These are phyloP conservation scores for Malurus elegans DNA, from an alignment of 2,113 vertebrate species.

Conservation along the genomic window DNA sequence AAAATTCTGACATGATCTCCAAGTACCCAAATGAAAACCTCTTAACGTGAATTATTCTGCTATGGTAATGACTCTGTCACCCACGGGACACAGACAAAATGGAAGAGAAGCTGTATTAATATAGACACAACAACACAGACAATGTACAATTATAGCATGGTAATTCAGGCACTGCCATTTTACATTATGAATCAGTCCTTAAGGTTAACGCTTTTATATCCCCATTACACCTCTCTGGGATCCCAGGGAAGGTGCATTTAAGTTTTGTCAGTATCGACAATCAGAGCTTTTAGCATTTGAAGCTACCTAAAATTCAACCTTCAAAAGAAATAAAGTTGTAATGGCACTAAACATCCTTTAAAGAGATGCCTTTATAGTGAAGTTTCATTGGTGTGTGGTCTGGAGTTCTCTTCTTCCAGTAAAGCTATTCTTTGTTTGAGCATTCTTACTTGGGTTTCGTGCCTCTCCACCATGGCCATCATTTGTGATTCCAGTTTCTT, in stretches of 20 bases:
- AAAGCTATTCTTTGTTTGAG: slow-evolving; percentile 87
- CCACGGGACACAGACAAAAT: background rate
- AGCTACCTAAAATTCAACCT: background rate
- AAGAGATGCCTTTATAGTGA: slow-evolving; percentile 75
- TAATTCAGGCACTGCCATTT: slow-evolving; percentile 60
- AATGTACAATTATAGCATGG: background rate
- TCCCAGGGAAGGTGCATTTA: background rate
- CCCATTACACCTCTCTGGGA: slow-evolving; percentile 25
- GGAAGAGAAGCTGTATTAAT: background rate
- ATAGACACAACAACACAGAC: slow-evolving; percentile 23
- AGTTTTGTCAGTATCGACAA: background rate
- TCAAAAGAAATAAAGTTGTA: background rate
- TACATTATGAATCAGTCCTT: slow-evolving; percentile 27
- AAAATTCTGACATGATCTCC: background rate
- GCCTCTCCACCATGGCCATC: slow-evolving; percentile 91
- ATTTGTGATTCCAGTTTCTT: slow-evolving; percentile 90
- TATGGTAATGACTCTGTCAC: background rate
- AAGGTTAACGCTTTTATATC: slow-evolving; percentile 45
- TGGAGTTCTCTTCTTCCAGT: slow-evolving; percentile 86
- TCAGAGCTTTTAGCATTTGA: background rate
- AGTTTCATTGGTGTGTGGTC: slow-evolving; percentile 87
- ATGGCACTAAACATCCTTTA: background rate
- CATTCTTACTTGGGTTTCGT: slow-evolving; percentile 89
- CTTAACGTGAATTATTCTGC: background rate
- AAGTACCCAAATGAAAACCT: background rate